Base-by-base conservation (phyloP, 1,140 invertebrate genomes). In the Panagrolaimus sp. region DNA sequence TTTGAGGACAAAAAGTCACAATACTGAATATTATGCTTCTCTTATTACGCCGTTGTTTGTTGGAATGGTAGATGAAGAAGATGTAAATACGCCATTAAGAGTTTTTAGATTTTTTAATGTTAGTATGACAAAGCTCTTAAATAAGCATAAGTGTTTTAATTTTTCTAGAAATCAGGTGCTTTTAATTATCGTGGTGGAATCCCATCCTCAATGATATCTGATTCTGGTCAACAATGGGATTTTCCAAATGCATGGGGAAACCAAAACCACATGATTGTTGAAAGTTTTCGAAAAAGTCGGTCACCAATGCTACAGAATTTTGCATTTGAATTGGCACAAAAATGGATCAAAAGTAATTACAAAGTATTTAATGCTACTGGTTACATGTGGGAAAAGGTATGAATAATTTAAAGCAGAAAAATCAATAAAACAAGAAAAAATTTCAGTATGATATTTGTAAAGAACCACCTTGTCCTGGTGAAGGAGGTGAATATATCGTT, bases 171-270 rank as follows among this genome's bases (percentile, higher is more conserved):
- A 17, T 86, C 88, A 52, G 88, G 76, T 21, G 76, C 70, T 14
- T 72, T 77, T 90, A 10, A 84, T 90, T 44, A 71, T 64, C 21
- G 44, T 4, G 90, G 90, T 12, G 92, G 92, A 9, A 89, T 94
- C 55, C 92, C 92, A 5, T 89, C 91, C 0, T 90, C 91, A 0
- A 84, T 91, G 9, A 87, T 89, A 69, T 89, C 90, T 68, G 87
- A 89, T 21, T 89, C 90, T 0, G 90, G 90, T 3, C 91, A 94
- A 82, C 92, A 94, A 79, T 94, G 93, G 93, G 92, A 96, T 84
- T 92, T 89, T 71, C 92, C 92, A 0, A 94, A 94, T 81, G 91
- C 90, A 0, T 96, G 92, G 92, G 90, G 92, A 1, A 92, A 92
- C 0, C 84, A 93, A 7, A 91, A 94, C 77, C 88, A 80, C 75